phyloP scores from a whole-genome alignment of 2,888 invertebrate genomes.

The Pandemis heparana region DNA sequence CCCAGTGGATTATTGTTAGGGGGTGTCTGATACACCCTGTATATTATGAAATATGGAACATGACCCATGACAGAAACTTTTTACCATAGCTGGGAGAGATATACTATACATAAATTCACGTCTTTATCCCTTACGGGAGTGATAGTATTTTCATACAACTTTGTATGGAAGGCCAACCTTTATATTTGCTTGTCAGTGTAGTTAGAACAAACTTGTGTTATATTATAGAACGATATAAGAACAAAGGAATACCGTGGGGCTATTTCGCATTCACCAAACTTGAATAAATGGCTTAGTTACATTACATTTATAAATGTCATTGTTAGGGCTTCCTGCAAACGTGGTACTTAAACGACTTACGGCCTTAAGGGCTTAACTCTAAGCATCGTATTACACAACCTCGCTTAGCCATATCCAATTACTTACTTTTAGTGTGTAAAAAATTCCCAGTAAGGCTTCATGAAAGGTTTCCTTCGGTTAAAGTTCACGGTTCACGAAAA shows the following conservation, averaged over 20 bases:
- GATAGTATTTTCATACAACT: too few species aligned
- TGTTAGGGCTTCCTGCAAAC: slow-evolving; percentile 31
- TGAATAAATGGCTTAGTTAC: slow-evolving; percentile 23
- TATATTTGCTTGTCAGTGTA: too few species aligned
- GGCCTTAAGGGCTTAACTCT: slow-evolving; percentile 29
- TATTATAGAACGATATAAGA: slow-evolving; percentile 1
- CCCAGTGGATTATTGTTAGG: too few species aligned
- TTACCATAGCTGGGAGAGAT: background rate
- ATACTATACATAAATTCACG: background rate
- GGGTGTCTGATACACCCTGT: too few species aligned
- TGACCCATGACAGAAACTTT: background rate
- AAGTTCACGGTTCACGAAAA: slow-evolving; percentile 47
- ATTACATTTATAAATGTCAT: slow-evolving; percentile 25
- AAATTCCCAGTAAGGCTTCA: slow-evolving; percentile 66
- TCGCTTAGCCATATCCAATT: slow-evolving; percentile 60
- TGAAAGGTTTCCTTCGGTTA: slow-evolving; percentile 49
- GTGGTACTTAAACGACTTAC: slow-evolving; percentile 36
- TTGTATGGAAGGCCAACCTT: too few species aligned
- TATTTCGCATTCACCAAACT: slow-evolving; percentile 12
- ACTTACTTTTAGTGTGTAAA: slow-evolving; percentile 58
- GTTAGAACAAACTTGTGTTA: background rate
- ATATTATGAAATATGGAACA: too few species aligned
- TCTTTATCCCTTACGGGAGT: too few species aligned
- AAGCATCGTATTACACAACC: slow-evolving; percentile 37
- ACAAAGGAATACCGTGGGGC: slow-evolving; percentile 26